Base-by-base conservation (phyloP, 2,888 invertebrate genomes). In the Orthosia cruda region DNA sequence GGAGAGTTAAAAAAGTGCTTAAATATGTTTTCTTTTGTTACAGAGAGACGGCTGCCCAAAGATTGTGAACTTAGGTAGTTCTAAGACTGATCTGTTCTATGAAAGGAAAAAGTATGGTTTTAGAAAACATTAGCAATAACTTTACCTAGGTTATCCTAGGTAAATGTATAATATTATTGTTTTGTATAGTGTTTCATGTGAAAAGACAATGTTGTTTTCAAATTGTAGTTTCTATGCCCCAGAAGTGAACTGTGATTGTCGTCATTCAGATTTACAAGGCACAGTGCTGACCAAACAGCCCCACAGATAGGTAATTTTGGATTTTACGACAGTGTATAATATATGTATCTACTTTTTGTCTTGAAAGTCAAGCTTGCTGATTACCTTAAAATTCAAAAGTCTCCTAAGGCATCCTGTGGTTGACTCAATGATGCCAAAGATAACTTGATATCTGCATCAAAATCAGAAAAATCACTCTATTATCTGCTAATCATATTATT, bases 61-160 rank as follows among this genome's bases (percentile, higher is more conserved):
- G 96, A 99, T 99, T 96, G 99, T 99, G 1, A 99, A 99, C 95
- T 97, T 99, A 71, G 99, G 99, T 74, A 99, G 99, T 94, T 99
- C 99, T 0, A 99, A 99, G 95, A 99, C 99, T 77, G 99, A 99
- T 97, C 97, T 99, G 90, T 99, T 99, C 96, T 99, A 99, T 92
- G 99, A 99, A 95, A 97, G 99, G 90, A 99, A 99, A 96, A 99
- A 99, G 97, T 99, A 99, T 97, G 99, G 99, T 1, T 99, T 99
- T 95, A 99, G 99, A 94, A 99, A 99, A 96, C 97, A 98, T 95
- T 98, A 97, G 90, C 87, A 90, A 55, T 90, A 85, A 72, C 77
- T 66, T 65, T 67, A 73, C 55, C 68, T 81, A 81, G 69, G 20
- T 52, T 77, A 70, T 32, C 32, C 32, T 32, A 32, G 32, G 32